Percentiles rank a stretch among this genome's conserved stretches.
Evolutionary conservation across 2,113 vertebrate species (phyloP).

Genomic region (Dissostichus mawsoni): DNA sequence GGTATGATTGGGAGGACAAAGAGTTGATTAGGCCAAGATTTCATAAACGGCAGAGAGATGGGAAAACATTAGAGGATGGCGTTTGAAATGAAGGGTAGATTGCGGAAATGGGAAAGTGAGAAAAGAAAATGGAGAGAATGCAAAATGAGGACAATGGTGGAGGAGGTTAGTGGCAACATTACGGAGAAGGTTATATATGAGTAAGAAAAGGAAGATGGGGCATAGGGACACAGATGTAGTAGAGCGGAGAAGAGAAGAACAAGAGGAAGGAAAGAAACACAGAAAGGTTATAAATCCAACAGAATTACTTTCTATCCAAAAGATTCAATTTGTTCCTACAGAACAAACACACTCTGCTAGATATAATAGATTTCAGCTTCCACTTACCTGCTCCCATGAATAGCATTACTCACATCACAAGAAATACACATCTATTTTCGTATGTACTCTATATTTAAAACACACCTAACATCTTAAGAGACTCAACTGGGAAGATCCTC

Average conservation of each 20-base stretch:
- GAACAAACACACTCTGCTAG: conserved; percentile 50
- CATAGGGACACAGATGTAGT: conserved; percentile 27
- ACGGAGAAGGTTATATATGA: neutral
- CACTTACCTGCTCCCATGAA: conserved; percentile 61
- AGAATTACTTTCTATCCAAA: conserved; percentile 49
- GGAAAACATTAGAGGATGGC: neutral
- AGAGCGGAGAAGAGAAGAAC: conserved; percentile 1
- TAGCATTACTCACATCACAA: conserved; percentile 68
- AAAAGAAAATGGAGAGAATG: neutral
- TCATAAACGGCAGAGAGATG: conserved; percentile 16
- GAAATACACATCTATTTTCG: conserved; percentile 17
- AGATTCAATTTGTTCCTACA: conserved; percentile 59
- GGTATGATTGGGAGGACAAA: conserved; percentile 1
- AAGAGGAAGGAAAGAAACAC: conserved; percentile 15
- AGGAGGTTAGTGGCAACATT: neutral
- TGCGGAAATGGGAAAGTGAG: conserved; percentile 1
- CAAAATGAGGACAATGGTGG: conserved; percentile 8
- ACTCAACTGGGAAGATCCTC: neutral
- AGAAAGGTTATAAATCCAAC: conserved; percentile 51
- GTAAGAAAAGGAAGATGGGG: neutral
- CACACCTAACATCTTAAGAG: neutral
- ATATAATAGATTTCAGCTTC: conserved; percentile 63
- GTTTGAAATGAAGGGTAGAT: conserved; percentile 21
- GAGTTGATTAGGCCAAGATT: conserved; percentile 29
- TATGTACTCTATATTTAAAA: neutral